Evolutionary conservation across 2,797 vertebrate genomes (phyloP), one percentile per base, ranked within the genome.

Genomic region (Siniperca undulata): DNA sequence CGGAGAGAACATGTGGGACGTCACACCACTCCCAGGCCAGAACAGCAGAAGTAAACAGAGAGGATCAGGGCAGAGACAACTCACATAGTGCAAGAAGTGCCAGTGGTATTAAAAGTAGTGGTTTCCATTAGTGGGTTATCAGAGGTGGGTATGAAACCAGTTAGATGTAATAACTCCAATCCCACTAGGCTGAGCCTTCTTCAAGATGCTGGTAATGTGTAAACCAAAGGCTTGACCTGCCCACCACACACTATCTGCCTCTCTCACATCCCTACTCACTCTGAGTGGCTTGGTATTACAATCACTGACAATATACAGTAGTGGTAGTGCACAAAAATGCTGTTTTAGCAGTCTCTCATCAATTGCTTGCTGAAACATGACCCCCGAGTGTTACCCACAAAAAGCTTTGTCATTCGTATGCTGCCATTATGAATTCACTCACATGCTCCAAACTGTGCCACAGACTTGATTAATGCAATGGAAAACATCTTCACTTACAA

Each of bases 1-100:
- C 84, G 87, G 87, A 90, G 85, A 90, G 83, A 91, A 82, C 79
- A 88, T 70, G 86, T 92, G 87, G 85, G 84, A 86, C 75, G 76
- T 88, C 82, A 93, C 92, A 88, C 85, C 88, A 91, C 91, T 87
- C 74, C 84, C 75, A 89, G 86, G 80, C 83, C 83, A 82, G 71
- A 56, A 91, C 85, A 90, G 88, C 84, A 82, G 87, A 88, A 80
- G 88, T 85, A 87, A 92, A 87, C 86, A 85, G 86, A 89, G 86
- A 85, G 75, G 84, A 73, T 75, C 74, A 44, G 78, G 83, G 87
- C 89, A 86, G 80, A 87, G 84, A 90, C 76, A 62, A 62, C 56
- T 87, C 85, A 88, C 85, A 27, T 72, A 82, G 88, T 91, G 87
- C 84, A 82, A 89, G 74, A 84, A 84, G 81, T 81, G 84, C 77